Evolutionary conservation across 2,113 vertebrate species (phyloP), one percentile per base, ranked within the genome.

Genomic region (Zingel zingel): DNA sequence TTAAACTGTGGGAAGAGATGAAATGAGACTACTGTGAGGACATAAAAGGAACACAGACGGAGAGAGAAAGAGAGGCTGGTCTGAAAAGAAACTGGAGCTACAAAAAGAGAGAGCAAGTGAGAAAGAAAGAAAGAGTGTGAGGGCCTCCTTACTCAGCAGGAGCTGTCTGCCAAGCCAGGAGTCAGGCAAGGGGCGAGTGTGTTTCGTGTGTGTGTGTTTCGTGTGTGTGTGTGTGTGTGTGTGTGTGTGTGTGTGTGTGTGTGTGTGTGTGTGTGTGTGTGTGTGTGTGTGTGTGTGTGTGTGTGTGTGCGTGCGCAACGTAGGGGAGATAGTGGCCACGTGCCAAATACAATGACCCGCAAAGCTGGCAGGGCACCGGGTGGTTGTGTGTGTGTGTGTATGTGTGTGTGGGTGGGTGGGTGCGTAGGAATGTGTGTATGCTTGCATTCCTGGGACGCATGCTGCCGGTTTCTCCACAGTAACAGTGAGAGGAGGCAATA

Each of bases 341-440:
- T 92, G 95, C 94, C 94, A 92, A 91, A 92, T 76, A 95, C 95
- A 95, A 95, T 92, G 92, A 94, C 92, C 91, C 59, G 66, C 86
- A 81, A 92, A 94, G 89, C 85, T 90, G 93, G 92, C 88, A 89
- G 90, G 85, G 90, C 91, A 92, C 82, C 3, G 86, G 59, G 81
- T 84, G 83, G 69, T 54, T 83, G 75, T 57, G 45, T 50, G 74
- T 39, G 30, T n/a, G 83, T 45, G 48, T 63, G 69, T 56, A 70
- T 27, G 53, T 80, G 47, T 65, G 54, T 62, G 75, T 65, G 71
- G 5, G 33, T 6, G 72, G 10, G 74, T 19, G 54, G 15, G 68
- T 56, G 83, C 21, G 64, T 64, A 53, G 81, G 92, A 90, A 86
- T 92, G 87, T 86, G 72, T 89, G 78, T 81, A 25, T 58, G 81